Evolutionary conservation across 2,113 vertebrate genomes (phyloP).

Genomic region (Elephas maximus): DNA sequence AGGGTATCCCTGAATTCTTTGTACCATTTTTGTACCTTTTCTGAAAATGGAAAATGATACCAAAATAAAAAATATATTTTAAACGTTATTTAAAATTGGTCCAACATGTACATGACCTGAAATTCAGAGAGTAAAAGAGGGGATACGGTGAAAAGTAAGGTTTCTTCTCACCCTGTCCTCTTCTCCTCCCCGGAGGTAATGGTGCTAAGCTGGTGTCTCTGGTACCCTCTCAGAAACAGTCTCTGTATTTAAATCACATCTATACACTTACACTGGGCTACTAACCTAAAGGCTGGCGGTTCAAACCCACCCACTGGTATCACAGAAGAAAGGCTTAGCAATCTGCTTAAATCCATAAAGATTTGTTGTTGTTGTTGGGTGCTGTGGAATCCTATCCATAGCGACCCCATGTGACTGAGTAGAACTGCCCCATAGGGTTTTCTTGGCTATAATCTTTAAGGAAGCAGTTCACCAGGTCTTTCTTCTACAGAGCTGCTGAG

Average conservation of each 20-base stretch:
- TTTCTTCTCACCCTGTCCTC: neutral
- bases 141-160: neutral
- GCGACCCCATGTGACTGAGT: too few relatives aligned
- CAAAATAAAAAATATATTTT: constrained; percentile 9
- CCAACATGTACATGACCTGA: neutral
- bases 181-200: neutral
- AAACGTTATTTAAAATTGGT: constrained; percentile 43
- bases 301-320: too few relatives aligned
- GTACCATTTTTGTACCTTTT: constrained; percentile 10
- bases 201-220: neutral
- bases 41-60: constrained; percentile 31
- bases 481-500: too few relatives aligned
- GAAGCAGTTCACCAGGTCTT: too few relatives aligned
- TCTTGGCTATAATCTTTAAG: too few relatives aligned
- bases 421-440: too few relatives aligned
- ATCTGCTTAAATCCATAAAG: neutral
- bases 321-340: neutral
- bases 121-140: neutral
- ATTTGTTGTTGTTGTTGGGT: neutral
- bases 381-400: too few relatives aligned
- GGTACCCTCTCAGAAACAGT: neutral
- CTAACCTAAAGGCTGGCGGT: neutral
- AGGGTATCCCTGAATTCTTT: neutral
- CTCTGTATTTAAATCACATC: neutral
- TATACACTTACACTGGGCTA: neutral